These are phyloP conservation scores for Coranthus polyacanthus DNA, from an alignment of 2,797 vertebrate species.

Conservation along the genomic window DNA sequence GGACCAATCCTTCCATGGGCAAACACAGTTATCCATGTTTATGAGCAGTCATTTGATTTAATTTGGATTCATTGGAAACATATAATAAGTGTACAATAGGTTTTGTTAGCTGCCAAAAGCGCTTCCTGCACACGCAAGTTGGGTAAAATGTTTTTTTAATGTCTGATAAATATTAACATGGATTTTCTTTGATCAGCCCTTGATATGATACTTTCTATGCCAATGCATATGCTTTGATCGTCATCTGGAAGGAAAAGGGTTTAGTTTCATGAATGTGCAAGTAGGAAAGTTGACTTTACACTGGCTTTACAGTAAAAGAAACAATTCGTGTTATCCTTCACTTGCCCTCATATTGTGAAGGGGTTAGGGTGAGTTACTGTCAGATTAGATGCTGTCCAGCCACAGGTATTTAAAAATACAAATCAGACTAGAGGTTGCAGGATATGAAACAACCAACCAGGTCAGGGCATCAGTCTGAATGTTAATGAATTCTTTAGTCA, in stretches of 20 bases:
- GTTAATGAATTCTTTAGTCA: slow-evolving; percentile 27
- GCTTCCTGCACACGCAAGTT: not conserved
- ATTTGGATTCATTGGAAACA: too few relatives aligned
- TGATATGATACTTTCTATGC: slow-evolving; percentile 4
- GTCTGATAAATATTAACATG: not conserved
- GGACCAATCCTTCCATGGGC: slow-evolving; percentile 1
- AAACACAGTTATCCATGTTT: slow-evolving; percentile 9
- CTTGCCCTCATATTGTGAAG: slow-evolving; percentile 12
- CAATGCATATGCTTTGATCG: slow-evolving; percentile 7
- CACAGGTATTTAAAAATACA: not conserved
- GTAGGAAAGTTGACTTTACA: slow-evolving; percentile 13
- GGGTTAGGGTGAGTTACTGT: not conserved
- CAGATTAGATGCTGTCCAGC: not conserved
- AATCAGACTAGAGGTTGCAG: not conserved
- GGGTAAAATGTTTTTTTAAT: not conserved
- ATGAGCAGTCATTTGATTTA: too few relatives aligned
- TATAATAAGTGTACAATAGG: not conserved
- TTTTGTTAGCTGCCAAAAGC: not conserved
- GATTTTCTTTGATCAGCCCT: too few relatives aligned
- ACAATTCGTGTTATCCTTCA: slow-evolving; percentile 30
- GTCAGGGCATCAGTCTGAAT: slow-evolving; percentile 18
- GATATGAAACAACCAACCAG: slow-evolving; percentile 2
- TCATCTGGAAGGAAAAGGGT: not conserved
- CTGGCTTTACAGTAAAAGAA: slow-evolving; percentile 20
- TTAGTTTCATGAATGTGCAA: slow-evolving; percentile 13